Evolutionary conservation across 1,140 invertebrate species (phyloP), one percentile per base, ranked within the genome.

Genomic region (Diprion similis): DNA sequence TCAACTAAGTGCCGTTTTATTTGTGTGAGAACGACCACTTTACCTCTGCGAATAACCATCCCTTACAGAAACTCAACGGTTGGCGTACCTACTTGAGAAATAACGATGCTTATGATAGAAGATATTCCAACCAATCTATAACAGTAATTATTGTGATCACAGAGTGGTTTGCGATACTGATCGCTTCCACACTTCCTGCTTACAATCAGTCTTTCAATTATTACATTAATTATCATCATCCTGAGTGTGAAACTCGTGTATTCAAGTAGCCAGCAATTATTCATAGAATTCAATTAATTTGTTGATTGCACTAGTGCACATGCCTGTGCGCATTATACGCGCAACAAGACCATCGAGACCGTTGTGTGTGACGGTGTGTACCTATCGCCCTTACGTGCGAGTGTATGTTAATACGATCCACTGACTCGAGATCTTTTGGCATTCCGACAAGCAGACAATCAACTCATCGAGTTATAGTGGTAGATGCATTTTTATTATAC

Each of bases 401-500:
- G 24, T 37, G 11, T 37, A 37, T 37, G 11, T 59, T 59, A 59
- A 59, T 59, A 59, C 51, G 51, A 59, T 59, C 51, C 51, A 17
- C 51, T 59, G 82, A 85, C 84, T 87, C 87, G 78, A 83, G 86
- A 88, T 86, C 85, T 88, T 88, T 87, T 88, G 86, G 86, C 87
- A 87, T 87, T 82, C 84, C 84, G 85, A 87, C 87, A 87, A 87
- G 86, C 86, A 86, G 87, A 87, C 87, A 87, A 87, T 87, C 87
- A 88, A 87, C 85, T 86, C 87, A 88, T 88, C 87, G 86, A 88
- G 87, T 83, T 86, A n/a, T n/a, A 86, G 51, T 59, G 86, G 87
- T 80, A 82, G 85, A 86, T 87, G 87, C 87, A 88, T 88, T 88
- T 88, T 88, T 88, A 86, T 87, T 86, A 87, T 87, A 87, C 87